Conservation (phyloP, 1,140 invertebrate genomes). For the Pinna nobilis region DNA sequence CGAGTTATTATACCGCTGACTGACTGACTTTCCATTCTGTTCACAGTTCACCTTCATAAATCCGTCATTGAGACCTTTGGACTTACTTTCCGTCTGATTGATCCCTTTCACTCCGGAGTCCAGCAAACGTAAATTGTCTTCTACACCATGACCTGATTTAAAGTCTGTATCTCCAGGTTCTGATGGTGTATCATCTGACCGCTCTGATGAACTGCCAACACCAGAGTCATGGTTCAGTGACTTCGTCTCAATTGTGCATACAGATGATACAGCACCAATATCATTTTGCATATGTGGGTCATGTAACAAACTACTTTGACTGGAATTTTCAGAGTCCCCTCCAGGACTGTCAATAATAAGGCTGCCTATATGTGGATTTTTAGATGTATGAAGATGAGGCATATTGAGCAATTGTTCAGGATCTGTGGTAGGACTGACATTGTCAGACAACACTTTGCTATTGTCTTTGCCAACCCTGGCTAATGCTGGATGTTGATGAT, state of each 20-base stretch:
- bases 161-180: slow-evolving; percentile 67
- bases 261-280: slow-evolving; percentile 47
- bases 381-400: slow-evolving; percentile 45
- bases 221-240: slow-evolving; percentile 67
- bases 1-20: too few species aligned
- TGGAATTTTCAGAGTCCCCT: slow-evolving; percentile 61
- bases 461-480: too few species aligned
- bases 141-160: slow-evolving; percentile 44
- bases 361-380: slow-evolving; percentile 32
- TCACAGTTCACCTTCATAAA: slow-evolving; percentile 19
- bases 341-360: slow-evolving; percentile 36
- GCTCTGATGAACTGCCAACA: slow-evolving; percentile 67
- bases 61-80: slow-evolving; percentile 15
- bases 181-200: slow-evolving; percentile 69
- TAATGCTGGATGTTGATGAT: too few species aligned
- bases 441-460: too few species aligned
- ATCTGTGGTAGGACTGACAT: slow-evolving; percentile 9
- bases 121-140: slow-evolving; percentile 20
- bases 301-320: slow-evolving; percentile 56
- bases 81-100: slow-evolving; percentile 14
- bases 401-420: slow-evolving; percentile 59
- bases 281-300: slow-evolving; percentile 59
- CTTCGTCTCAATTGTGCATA: slow-evolving; percentile 49
- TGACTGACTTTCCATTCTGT: slow-evolving; percentile 31
- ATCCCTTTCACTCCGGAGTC: slow-evolving; percentile 18